Evolutionary conservation across 1,140 invertebrate species (phyloP).

Genomic region (Telenomus remus): DNA sequence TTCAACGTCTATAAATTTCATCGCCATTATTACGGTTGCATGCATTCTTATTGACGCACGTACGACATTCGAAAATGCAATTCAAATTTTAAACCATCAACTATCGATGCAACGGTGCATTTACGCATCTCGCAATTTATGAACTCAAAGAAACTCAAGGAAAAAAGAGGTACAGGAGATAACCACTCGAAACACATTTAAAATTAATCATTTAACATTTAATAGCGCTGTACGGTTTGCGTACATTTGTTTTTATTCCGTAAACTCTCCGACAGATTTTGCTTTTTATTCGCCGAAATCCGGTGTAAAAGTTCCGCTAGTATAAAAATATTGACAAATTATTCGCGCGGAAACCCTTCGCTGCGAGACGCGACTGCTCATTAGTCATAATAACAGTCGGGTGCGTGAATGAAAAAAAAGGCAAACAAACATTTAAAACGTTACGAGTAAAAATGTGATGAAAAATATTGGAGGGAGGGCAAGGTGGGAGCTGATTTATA

Average conservation of each 20-base stretch:
- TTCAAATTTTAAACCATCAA: too few species aligned
- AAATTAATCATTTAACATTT: background rate
- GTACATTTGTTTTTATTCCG: background rate
- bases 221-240: background rate
- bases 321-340: conserved; percentile 47
- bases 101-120: too few species aligned
- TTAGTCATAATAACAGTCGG: conserved; percentile 53
- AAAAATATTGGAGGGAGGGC: background rate
- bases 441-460: conserved; percentile 12
- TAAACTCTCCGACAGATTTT: conserved; percentile 25
- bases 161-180: too few species aligned
- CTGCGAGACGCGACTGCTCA: conserved; percentile 37
- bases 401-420: conserved; percentile 29
- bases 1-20: too few species aligned
- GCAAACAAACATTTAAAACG: conserved; percentile 6
- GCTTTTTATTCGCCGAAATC: conserved; percentile 25
- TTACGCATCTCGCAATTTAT: too few species aligned
- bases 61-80: too few species aligned
- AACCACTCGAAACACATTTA: background rate
- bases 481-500: conserved; percentile 38
- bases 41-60: too few species aligned
- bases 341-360: conserved; percentile 37
- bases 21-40: too few species aligned
- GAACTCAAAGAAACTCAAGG: too few species aligned
- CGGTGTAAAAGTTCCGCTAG: conserved; percentile 13